Evolutionary conservation across 2,113 vertebrate genomes (phyloP).

Genomic region (Vulpes ferrilata): DNA sequence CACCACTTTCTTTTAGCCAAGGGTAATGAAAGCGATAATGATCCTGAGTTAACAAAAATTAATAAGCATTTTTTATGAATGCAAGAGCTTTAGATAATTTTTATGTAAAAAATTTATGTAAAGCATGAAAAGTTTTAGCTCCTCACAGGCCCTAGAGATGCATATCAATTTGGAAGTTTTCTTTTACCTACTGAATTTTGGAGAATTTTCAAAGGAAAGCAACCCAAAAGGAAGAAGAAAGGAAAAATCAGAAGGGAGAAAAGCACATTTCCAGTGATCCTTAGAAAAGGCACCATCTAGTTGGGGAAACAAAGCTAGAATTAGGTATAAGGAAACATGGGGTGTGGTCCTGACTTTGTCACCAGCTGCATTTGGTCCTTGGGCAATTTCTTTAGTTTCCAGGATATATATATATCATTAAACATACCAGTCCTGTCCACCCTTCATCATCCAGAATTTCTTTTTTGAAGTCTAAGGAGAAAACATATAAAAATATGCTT

Average conservation of each 20-base stretch:
- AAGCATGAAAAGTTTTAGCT: slow-evolving; percentile 22
- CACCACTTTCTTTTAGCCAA: not conserved
- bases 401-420: not conserved
- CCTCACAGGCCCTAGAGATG: not conserved
- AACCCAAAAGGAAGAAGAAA: not conserved
- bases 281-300: not conserved
- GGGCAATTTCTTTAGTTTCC: not conserved
- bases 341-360: not conserved
- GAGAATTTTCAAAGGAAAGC: not conserved
- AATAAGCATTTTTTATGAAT: slow-evolving; percentile 57
- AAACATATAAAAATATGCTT: not conserved
- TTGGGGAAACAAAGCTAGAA: not conserved
- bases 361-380: not conserved
- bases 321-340: not conserved
- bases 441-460: not conserved
- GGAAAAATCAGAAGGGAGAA: not conserved
- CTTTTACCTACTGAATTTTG: not conserved
- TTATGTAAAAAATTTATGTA: slow-evolving; percentile 42
- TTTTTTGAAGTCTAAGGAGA: not conserved
- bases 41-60: slow-evolving; percentile 58
- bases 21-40: slow-evolving; percentile 32
- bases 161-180: not conserved
- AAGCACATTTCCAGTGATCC: not conserved
- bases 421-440: not conserved
- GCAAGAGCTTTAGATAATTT: slow-evolving; percentile 41